Evolutionary conservation across 2,113 vertebrate genomes (phyloP), one percentile per base, ranked within the genome.

Genomic region (Archocentrus centrarchus): DNA sequence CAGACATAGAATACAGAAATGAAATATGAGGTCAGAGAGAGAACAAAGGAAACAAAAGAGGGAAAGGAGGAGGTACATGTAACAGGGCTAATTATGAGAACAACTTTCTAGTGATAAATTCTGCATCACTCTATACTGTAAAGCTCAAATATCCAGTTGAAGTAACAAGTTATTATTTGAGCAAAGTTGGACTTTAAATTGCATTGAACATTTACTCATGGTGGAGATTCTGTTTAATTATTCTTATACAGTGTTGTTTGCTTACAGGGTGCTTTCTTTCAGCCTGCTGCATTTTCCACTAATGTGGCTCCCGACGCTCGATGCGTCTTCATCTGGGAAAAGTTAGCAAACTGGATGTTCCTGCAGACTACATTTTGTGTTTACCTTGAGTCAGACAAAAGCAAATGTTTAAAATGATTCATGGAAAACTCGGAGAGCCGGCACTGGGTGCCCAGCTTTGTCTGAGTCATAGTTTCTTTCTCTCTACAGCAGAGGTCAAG

Each of bases 381-480:
- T 55, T 73, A 35, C 27, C 47, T 73, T 73, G 32, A 35, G 27
- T 9, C 68, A 55, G 47, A 35, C 68, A 73, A 55, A 73, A 55
- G 68, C 68, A 73, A 73, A 55, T 73, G 47, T 73, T 73, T 73
- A 55, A 73, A 73, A 7, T 18, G 50, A 18, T 53, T 53, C 50
- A 73, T 35, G 47, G 68, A 73, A 55, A 55, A 73, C n/a, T 22
- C 27, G 20, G 47, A 32, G 17, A 73, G 66, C 47, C 32, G 47
- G 13, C 68, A 73, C 47, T n/a, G 20, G 47, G 53, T n/a, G 27
- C 68, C 47, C 27, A 53, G 11, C 68, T 55, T 73, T 32, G 27
- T 55, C 47, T 55, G 44, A 53, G 47, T 73, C 47, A 32, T n/a
- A 13, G 44, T 55, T 35, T 73, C 44, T 73, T 35, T 73, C 44